Base-by-base conservation (phyloP, 2,888 invertebrate genomes). In the Temnothorax unifasciatus region DNA sequence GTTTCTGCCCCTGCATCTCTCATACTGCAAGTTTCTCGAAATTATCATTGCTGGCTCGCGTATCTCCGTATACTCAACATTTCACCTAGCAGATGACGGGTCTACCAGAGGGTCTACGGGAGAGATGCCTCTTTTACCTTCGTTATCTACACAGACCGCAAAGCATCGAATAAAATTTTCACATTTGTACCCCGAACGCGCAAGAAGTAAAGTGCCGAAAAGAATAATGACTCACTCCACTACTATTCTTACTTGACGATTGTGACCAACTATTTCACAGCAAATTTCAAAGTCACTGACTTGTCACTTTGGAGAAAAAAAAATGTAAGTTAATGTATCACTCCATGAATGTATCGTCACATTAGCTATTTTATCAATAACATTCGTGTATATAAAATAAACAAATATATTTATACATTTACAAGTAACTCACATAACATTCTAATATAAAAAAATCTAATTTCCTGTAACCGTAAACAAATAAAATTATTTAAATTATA, bases 11-110 rank as follows among this genome's bases (percentile, higher is more conserved):
- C 34, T 29, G 59, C 52, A 64, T 79, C 77, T 75, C 76, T 75
- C 85, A 85, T 84, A 61, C 82, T 85, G 71, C 50, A 85, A 84
- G 86, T 88, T 88, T 87, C 87, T 84, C 84, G 86, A 90, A 92
- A 90, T 88, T 82, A 88, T 90, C 87, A 87, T 87, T 83, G 88
- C 85, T 77, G 84, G 77, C 84, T 64, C 64, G 44, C 18, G 76
- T 84, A 85, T 68, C 84, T 68, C 59, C 82, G 73, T 50, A 66
- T 74, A 61, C 50, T 63, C 82, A 79, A 85, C 88, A 87, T 85
- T 87, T 83, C 83, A 81, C 64, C 44, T 64, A 73, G 44, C 61
- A 75, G 41, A 47, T 74, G 84, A 63, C 83, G 83, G 85, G 82
- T 74, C 38, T 54, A 66, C 61, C 63, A 77, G 47, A 41, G 29